These are phyloP conservation scores for Neomonachus schauinslandi DNA, from an alignment of 2,113 vertebrate species.

Conservation along the genomic window DNA sequence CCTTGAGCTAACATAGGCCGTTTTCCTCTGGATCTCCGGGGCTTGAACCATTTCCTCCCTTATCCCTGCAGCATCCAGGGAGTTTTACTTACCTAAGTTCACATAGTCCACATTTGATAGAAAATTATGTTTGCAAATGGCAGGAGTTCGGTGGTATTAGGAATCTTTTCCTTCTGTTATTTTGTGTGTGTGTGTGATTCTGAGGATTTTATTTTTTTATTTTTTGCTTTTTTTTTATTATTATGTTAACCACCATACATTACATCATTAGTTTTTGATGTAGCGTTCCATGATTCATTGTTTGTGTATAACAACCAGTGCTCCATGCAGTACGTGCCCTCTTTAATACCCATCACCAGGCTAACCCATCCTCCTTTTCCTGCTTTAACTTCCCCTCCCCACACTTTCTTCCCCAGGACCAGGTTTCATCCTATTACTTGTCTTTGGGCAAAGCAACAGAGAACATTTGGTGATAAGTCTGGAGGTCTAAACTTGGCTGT, in stretches of 20 bases:
- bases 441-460: not conserved
- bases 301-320: too few species aligned
- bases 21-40: not conserved
- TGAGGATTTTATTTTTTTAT: too few species aligned
- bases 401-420: not conserved
- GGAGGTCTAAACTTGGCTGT: not conserved
- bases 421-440: not conserved
- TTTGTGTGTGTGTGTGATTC: not conserved
- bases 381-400: not conserved
- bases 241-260: too few species aligned
- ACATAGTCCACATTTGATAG: not conserved
- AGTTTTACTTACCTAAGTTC: not conserved
- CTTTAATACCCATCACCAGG: too few species aligned
- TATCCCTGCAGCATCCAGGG: not conserved
- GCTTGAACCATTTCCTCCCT: not conserved
- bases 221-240: too few species aligned
- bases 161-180: not conserved
- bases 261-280: too few species aligned
- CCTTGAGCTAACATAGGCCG: not conserved
- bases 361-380: not conserved
- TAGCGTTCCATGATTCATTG: too few species aligned
- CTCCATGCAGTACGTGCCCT: too few species aligned
- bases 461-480: slow-evolving; percentile 12
- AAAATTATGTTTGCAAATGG: not conserved
- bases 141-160: not conserved